A percentile compares a stretch with the other conserved stretches of the same genome.
Conservation (phyloP, 1,140 invertebrate genomes). For the Zaprionus davidi region DNA sequence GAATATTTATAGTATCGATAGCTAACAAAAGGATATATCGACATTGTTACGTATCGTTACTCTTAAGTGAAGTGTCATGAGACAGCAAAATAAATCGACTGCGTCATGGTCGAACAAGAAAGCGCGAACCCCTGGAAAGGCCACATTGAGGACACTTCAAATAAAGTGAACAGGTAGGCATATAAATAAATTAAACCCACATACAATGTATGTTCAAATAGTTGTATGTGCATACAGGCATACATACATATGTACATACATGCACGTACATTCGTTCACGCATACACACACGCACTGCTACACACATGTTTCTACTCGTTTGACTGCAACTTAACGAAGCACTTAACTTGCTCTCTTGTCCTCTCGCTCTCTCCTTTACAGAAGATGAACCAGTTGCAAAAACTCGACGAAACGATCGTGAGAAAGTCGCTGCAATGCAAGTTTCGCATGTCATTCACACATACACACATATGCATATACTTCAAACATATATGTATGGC, state of each 20-base stretch:
- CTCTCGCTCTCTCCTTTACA: not conserved
- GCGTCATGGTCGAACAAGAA: not conserved
- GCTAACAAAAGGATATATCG: not conserved
- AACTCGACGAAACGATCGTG: constrained; percentile 6
- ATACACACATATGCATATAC: not conserved
- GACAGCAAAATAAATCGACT: not conserved
- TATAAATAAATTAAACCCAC: not conserved
- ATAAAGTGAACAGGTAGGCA: constrained; percentile 13
- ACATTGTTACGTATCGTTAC: not conserved
- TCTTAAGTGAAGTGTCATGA: not conserved
- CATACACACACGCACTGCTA: not conserved
- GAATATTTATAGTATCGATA: not conserved
- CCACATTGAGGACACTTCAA: constrained; percentile 18
- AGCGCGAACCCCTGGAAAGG: constrained; percentile 8
- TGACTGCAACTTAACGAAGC: constrained; percentile 5
- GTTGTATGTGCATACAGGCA: not conserved
- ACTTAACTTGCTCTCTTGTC: not conserved
- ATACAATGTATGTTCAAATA: not conserved
- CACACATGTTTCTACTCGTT: not conserved
- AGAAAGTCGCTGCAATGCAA: not conserved
- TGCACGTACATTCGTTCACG: not conserved
- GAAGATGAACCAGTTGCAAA: not conserved
- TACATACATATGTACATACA: not conserved
- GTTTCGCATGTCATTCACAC: not conserved
- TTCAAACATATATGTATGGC: not conserved